phyloP scores from a whole-genome alignment of 1,140 invertebrate species.

The Drosophila nebulosa region DNA sequence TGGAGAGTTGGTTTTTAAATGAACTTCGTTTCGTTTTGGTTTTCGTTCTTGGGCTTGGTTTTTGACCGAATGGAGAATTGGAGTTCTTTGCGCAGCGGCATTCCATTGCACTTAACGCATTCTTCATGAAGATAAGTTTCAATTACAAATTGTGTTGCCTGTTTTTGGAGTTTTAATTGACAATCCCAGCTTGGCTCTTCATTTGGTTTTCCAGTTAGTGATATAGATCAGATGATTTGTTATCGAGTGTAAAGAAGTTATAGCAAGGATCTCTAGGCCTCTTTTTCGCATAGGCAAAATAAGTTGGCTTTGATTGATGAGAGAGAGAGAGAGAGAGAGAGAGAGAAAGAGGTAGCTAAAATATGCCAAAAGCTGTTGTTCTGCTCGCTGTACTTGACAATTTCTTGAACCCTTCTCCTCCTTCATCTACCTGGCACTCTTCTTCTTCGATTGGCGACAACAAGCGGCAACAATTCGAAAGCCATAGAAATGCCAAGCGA shows the following conservation, averaged over 20 bases:
- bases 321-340: neutral
- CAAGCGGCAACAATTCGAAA: conserved; percentile 34
- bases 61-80: conserved; percentile 9
- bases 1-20: conserved; percentile 52
- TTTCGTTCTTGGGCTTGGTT: conserved; percentile 27
- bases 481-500: conserved; percentile 50
- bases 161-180: conserved; percentile 66
- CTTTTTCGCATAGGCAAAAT: neutral
- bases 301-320: conserved; percentile 28
- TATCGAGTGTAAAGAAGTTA: conserved; percentile 27
- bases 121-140: conserved; percentile 68
- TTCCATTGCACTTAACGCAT: conserved; percentile 74
- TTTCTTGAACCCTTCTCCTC: conserved; percentile 31
- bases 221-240: conserved; percentile 59
- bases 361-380: conserved; percentile 71
- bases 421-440: neutral
- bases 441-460: conserved; percentile 8
- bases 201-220: neutral
- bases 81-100: conserved; percentile 27
- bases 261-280: neutral
- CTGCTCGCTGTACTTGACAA: conserved; percentile 59
- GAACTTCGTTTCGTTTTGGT: conserved; percentile 42
- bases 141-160: conserved; percentile 74
- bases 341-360: conserved; percentile 29
- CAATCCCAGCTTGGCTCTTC: conserved; percentile 25